Percentiles rank a stretch among this genome's conserved stretches.
phyloP scores from a whole-genome alignment of 2,113 vertebrate species.

The Talpa occidentalis region DNA sequence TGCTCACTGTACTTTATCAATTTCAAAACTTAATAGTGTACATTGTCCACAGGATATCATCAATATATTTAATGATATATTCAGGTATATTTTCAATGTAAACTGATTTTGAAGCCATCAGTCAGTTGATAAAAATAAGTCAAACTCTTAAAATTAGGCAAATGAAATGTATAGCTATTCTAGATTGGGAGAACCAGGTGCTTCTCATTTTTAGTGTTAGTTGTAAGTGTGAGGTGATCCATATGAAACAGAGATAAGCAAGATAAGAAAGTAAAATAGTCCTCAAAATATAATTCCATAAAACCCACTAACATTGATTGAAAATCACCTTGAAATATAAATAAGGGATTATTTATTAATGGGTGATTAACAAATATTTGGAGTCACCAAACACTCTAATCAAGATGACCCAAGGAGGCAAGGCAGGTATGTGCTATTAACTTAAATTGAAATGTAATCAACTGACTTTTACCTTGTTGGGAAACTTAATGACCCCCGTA shows the following conservation, averaged over 20 bases:
- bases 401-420: not conserved
- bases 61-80: not conserved
- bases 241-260: not conserved
- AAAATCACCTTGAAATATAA: not conserved
- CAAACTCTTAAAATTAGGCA: not conserved
- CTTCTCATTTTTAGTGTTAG: not conserved
- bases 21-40: not conserved
- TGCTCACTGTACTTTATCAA: not conserved
- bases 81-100: not conserved
- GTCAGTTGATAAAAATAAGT: not conserved
- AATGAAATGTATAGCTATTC: not conserved
- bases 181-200: not conserved
- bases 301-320: not conserved
- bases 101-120: not conserved
- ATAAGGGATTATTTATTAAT: not conserved
- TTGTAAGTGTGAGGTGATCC: not conserved
- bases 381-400: not conserved
- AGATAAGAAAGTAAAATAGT: conserved; percentile 11
- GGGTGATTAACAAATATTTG: not conserved
- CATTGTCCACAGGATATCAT: not conserved
- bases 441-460: conserved; percentile 12
- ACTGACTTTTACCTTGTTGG: conserved; percentile 15
- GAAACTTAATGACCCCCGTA: not conserved
- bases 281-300: not conserved
- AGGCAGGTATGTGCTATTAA: not conserved